These are phyloP conservation scores for Baryphthengus martii DNA, from an alignment of 2,113 vertebrate genomes.

Conservation along the genomic window DNA sequence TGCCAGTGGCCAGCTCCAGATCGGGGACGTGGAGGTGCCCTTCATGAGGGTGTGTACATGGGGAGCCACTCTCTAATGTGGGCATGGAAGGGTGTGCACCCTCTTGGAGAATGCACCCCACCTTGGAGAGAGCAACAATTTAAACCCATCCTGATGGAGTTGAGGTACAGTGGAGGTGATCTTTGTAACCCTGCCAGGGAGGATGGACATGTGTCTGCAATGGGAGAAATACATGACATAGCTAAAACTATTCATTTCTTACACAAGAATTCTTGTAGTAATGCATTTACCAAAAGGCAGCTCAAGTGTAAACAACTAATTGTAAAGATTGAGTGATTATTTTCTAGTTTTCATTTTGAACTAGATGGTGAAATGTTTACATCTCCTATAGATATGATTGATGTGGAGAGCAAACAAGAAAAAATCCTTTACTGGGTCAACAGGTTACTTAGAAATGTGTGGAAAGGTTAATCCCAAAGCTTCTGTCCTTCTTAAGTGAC, in stretches of 20 bases:
- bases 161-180: neutral
- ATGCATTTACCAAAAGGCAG: neutral
- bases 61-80: neutral
- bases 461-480: constrained; percentile 55
- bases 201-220: neutral
- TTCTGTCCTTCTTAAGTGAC: constrained; percentile 19
- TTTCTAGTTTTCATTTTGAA: constrained; percentile 58
- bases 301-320: constrained; percentile 41
- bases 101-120: neutral
- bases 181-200: neutral
- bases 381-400: constrained; percentile 40
- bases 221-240: neutral
- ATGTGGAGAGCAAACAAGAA: constrained; percentile 35
- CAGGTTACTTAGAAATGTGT: constrained; percentile 30
- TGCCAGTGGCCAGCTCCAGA: neutral
- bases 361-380: constrained; percentile 45
- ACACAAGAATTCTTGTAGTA: neutral
- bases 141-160: neutral
- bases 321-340: constrained; percentile 6
- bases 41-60: rapidly evolving
- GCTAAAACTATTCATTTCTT: neutral
- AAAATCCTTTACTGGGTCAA: constrained; percentile 32
- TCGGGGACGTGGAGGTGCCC: neutral
- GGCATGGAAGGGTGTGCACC: too few relatives aligned
- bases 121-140: neutral